Base-by-base conservation (phyloP, 2,797 vertebrate species). In the Echeneis naucrates region DNA sequence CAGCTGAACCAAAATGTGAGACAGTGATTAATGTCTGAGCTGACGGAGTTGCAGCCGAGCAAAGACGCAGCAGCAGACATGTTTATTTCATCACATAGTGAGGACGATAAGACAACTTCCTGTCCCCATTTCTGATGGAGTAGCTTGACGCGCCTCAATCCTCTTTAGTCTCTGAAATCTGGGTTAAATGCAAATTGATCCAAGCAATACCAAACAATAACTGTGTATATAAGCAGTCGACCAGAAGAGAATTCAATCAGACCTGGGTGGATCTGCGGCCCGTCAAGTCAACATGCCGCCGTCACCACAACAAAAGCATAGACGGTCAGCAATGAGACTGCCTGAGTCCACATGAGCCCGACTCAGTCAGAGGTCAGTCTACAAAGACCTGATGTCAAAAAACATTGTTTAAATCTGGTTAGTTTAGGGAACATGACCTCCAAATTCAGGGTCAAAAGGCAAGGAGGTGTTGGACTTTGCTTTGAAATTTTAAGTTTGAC, bases 121-220 rank as follows among this genome's bases (percentile, higher is more conserved):
- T 59, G 65, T 72, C 77, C 63, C 45, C 21, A 3, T 75, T 73
- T 78, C 63, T 57, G 8, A 30, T 45, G 0, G 8, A 2, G 24
- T 21, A 26, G 14, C 56, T 62, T 32, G 45, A 24, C 1, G 55
- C 37, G 1, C 65, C 71, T 62, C 78, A 87, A 87, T 89, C 82
- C 77, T 74, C 86, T 84, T 64, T 78, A 72, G 44, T 85, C 71
- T 60, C 72, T 60, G n/a, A 85, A 88, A 92, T 93, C 88, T 93
- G 83, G 92, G 93, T 94, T 93, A 93, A 90, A 94, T 93, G 91
- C 88, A 93, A 93, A 93, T 94, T 85, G 90, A 90, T 92, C 89
- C 62, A 77, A 87, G 89, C 80, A 69, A 89, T 85, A 87, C 51
- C 85, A 92, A 85, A 92, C 92, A 87, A 84, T 92, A 88, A 93